A percentile compares a stretch with the other conserved stretches of the same genome.
phyloP scores from a whole-genome alignment of 2,113 vertebrate species.

The Podilymbus podiceps region DNA sequence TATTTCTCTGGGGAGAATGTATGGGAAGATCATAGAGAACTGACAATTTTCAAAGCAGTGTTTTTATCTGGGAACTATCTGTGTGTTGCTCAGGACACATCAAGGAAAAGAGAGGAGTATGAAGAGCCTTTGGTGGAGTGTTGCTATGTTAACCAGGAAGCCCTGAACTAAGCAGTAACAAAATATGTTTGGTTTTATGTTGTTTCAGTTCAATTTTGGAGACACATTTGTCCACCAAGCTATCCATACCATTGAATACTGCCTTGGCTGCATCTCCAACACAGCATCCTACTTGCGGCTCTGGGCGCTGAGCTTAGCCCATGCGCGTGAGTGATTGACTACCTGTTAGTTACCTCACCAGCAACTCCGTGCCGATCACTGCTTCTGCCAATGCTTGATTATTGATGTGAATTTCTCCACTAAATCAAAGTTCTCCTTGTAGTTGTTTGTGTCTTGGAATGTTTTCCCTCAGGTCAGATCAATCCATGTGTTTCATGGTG shows the following conservation, averaged over 20 bases:
- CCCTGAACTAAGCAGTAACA: not conserved
- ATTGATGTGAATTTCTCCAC: not conserved
- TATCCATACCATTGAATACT: slow-evolving; percentile 82
- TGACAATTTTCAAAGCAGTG: not conserved
- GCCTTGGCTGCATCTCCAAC: slow-evolving; percentile 83
- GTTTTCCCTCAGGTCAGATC: not conserved
- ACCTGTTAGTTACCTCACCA: not conserved
- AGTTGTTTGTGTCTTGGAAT: not conserved
- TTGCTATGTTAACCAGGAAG: not conserved
- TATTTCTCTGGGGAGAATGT: not conserved
- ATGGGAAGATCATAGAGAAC: not conserved
- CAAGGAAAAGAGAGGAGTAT: not conserved
- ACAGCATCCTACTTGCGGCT: slow-evolving; percentile 81
- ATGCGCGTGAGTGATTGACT: slow-evolving; percentile 75
- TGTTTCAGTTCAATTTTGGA: slow-evolving; percentile 76
- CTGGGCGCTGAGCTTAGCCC: slow-evolving; percentile 80
- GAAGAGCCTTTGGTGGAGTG: not conserved
- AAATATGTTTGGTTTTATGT: not conserved
- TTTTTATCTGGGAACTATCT: not conserved
- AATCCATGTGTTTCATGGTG: not conserved
- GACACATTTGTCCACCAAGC: slow-evolving; percentile 78
- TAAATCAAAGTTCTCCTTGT: not conserved
- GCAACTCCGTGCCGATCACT: not conserved
- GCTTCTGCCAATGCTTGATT: not conserved
- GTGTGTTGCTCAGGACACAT: not conserved